Percentiles rank a stretch among this genome's conserved stretches.
Conservation (phyloP, 2,113 vertebrate species). For the Calidris pygmaea region DNA sequence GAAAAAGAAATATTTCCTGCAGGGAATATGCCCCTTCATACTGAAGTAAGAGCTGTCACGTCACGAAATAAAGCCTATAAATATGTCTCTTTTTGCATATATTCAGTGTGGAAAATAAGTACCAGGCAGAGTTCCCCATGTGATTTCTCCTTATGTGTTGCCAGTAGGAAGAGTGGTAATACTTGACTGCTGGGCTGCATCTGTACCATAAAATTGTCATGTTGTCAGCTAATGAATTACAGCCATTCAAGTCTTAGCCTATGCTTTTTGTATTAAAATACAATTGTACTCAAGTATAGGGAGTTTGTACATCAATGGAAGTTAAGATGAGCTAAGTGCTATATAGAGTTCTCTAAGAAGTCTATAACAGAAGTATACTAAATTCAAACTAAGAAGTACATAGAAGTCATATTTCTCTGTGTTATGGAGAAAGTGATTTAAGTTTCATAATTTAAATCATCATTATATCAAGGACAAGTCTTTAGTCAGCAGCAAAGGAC, state of each 20-base stretch:
- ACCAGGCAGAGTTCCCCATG: background rate
- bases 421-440: background rate
- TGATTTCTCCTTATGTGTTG: background rate
- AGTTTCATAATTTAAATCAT: background rate
- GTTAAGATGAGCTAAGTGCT: background rate
- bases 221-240: background rate
- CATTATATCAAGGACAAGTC: background rate
- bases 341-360: background rate
- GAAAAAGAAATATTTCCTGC: slow-evolving; percentile 4
- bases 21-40: background rate
- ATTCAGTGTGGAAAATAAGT: background rate
- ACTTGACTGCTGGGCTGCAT: background rate
- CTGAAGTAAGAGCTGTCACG: background rate
- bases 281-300: background rate
- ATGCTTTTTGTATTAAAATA: background rate
- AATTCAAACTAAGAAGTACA: background rate
- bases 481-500: background rate
- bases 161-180: background rate
- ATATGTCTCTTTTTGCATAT: background rate
- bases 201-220: background rate
- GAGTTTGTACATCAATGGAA: background rate
- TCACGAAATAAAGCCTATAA: slow-evolving; percentile 1
- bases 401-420: background rate
- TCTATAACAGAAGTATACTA: background rate
- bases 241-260: background rate